Base-by-base conservation (phyloP, 2,888 invertebrate genomes). In the Eurytoma californica region DNA sequence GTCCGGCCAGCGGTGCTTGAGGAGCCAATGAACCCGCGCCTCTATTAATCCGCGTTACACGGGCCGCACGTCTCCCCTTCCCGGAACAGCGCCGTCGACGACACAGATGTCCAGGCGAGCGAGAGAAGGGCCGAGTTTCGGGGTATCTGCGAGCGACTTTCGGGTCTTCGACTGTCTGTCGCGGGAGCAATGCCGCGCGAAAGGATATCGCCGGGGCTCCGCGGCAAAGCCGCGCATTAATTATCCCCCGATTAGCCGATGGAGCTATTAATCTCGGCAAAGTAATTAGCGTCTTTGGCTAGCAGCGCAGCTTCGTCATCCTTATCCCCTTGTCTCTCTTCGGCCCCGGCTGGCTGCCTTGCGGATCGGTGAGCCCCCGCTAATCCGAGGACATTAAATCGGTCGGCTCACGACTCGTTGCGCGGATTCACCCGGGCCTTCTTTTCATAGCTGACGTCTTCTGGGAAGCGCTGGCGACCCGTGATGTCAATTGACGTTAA, bases 261-360 rank as follows among this genome's bases (percentile, higher is more conserved):
- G 7, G 69, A 51, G 51, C 73, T 77, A 81, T 81, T 79, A 81
- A 81, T 81, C 79, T 81, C 77, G 58, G 58, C 14, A 81, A 81
- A 79, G 79, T 81, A 82, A 82, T 82, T 82, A 77, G 58, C 70
- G 55, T 79, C 65, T 77, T 3, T 53, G n/a, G 57, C 5, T 18
- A 24, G 9, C 13, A 20, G 9, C 30, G 51, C 20, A 1, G 18
- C 9, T 68, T 55, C 73, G 78, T 78, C 66, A 77, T 72, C 66
- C 77, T 72, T 77, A 72, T 72, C 72, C 66, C 51, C 66, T 65
- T 73, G 55, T 57, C 60, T 47, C 13, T 53, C 51, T 49, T 16
- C 4, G 28, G 60, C 20, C 12, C 12, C 49, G 49, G 51, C 16
- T 61, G 28, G 60, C 4, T n/a, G 63, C 30, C 47, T 30, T 39